Conservation (phyloP, 2,888 invertebrate genomes). For the Hecatera dysodea region DNA sequence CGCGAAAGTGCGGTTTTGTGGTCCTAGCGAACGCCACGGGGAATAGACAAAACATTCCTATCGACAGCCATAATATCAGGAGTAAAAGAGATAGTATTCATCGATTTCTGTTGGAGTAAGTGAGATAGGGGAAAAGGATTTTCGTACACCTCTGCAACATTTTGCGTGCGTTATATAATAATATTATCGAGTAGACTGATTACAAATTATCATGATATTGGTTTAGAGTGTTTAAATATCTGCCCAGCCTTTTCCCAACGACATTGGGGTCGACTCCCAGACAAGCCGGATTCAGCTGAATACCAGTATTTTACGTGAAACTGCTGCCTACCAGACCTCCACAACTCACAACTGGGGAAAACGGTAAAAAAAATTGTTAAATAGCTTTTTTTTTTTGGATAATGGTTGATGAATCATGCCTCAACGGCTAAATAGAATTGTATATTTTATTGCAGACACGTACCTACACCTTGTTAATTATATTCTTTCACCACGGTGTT, state of each 20-base stretch:
- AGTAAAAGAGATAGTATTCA: slow-evolving; percentile 4
- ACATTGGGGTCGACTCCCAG: too few relatives aligned
- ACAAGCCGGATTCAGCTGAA: too few relatives aligned
- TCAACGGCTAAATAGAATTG: neutral
- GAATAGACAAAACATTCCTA: slow-evolving; percentile 18
- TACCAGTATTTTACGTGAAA: too few relatives aligned
- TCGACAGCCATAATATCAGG: slow-evolving; percentile 12
- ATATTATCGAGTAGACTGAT: neutral
- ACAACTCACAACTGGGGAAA: too few relatives aligned
- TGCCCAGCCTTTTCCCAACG: too few relatives aligned
- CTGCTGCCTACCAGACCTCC: too few relatives aligned
- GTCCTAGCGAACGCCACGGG: slow-evolving; percentile 24
- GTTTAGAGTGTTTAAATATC: neutral
- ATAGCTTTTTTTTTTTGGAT: too few relatives aligned
- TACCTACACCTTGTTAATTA: neutral
- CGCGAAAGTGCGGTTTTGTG: slow-evolving; percentile 44
- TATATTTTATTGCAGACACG: too few relatives aligned
- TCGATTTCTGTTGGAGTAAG: slow-evolving; percentile 12
- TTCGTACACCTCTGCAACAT: slow-evolving; percentile 5
- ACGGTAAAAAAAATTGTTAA: too few relatives aligned
- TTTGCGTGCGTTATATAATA: slow-evolving; percentile 1
- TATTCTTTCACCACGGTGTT: neutral
- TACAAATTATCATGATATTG: neutral
- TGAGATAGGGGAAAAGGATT: neutral
- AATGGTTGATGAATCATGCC: too few relatives aligned